Base-by-base conservation (phyloP, 2,797 vertebrate species). In the Brachyrhaphis roseni region DNA sequence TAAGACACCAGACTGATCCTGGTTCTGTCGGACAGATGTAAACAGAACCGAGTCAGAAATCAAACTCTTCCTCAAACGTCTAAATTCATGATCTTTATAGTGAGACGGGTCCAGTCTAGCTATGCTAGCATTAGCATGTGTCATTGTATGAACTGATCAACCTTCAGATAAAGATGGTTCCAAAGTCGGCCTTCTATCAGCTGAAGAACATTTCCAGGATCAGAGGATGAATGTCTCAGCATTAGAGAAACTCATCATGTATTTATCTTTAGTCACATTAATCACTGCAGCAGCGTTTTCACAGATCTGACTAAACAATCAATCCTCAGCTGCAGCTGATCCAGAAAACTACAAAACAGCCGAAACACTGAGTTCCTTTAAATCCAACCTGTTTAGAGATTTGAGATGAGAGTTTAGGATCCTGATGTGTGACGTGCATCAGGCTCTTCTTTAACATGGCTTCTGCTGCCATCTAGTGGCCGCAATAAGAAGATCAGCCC, bases 401-500 rank as follows among this genome's bases (percentile, higher is more conserved):
- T 57, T 13, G 11, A n/a, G 31, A 62, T 62, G 57, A 16, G 28
- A 12, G n/a, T 57, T 57, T 6, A n/a, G n/a, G 49, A 20, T 57
- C 1, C 5, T 57, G 51, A 23, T 53, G 23, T 8, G 62, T 68
- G 20, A 68, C 11, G 34, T 23, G 23, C 8, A 26, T 13, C 4
- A 6, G 23, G 10, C 36, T 36, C 26, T 8, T 28, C 41, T 43
- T 43, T 15, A 70, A n/a, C 0, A 8, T 5, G 2, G 68, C 5
- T 53, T n/a, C 26, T 74, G 72, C 72, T 55, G 49, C 72, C 72
- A 55, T 74, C 72, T 74, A 41, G 72, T 51, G 72, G 72, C 31
- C 6, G 11, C 4, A 73, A 36, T 3, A 5, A 7, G 31, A 73
- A 36, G 2, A 1, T 49, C 16, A 49, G n/a, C 4, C 8, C 8